Percentiles rank a stretch among this genome's conserved stretches.
phyloP scores from a whole-genome alignment of 2,888 invertebrate species.

The Euclidia mi region DNA sequence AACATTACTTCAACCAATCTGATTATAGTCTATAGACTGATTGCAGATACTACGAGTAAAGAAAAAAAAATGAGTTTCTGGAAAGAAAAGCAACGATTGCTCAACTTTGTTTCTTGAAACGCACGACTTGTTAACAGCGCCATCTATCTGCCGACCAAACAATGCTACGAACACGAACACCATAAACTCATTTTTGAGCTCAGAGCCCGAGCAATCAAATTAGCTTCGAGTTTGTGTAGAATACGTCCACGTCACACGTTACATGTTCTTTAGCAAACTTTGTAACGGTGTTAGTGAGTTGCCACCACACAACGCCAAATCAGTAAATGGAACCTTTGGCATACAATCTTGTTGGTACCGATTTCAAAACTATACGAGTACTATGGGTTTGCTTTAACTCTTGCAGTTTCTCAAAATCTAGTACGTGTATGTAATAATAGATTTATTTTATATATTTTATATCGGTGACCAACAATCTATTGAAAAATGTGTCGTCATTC shows the following conservation, averaged over 20 bases:
- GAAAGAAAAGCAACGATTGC: too few relatives aligned
- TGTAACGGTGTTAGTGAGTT: constrained; percentile 74
- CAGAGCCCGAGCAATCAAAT: constrained; percentile 59
- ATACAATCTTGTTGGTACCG: constrained; percentile 61
- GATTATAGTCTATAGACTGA: too few relatives aligned
- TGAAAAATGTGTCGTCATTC: too few relatives aligned
- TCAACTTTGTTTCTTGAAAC: too few relatives aligned
- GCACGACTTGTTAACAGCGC: too few relatives aligned
- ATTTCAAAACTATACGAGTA: constrained; percentile 26
- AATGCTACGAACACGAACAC: constrained; percentile 22
- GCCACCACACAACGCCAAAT: constrained; percentile 49
- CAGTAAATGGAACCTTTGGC: constrained; percentile 59
- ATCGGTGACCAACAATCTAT: too few relatives aligned
- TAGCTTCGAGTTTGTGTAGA: constrained; percentile 58
- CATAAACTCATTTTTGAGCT: constrained; percentile 56
- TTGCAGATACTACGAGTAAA: too few relatives aligned
- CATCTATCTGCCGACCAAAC: too few relatives aligned
- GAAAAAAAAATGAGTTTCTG: too few relatives aligned
- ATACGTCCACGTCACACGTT: constrained; percentile 71
- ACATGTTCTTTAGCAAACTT: constrained; percentile 75
- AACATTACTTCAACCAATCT: too few relatives aligned
- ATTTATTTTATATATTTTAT: too few relatives aligned
- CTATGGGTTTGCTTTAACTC: constrained; percentile 19
- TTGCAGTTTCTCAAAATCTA: background rate
- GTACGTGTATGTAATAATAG: too few relatives aligned